Conservation (phyloP, 2,888 invertebrate species). For the Epicampocera succincta region DNA sequence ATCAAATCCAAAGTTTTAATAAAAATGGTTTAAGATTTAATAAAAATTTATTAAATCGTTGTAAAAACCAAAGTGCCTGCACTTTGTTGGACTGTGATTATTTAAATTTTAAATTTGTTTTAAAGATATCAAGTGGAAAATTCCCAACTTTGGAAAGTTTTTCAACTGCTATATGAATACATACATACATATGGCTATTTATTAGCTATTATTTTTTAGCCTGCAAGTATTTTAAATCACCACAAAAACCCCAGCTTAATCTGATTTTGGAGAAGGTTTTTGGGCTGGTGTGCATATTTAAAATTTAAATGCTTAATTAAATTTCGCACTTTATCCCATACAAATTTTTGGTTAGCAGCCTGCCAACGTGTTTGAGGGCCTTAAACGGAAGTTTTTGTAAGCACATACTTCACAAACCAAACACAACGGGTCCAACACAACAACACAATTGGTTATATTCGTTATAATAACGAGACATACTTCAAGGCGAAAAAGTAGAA, state of each 20-base stretch:
- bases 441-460: slow-evolving; percentile 11
- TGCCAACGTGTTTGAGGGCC: slow-evolving; percentile 7
- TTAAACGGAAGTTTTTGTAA: slow-evolving; percentile 50
- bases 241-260: neutral
- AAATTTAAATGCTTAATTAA: slow-evolving; percentile 38
- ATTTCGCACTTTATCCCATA: slow-evolving; percentile 59
- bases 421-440: slow-evolving; percentile 2
- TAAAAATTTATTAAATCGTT: too few relatives aligned
- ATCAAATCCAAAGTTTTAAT: too few relatives aligned
- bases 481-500: slow-evolving; percentile 1
- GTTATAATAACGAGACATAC: slow-evolving; percentile 27
- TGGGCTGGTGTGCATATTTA: slow-evolving; percentile 3
- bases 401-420: slow-evolving; percentile 3
- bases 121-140: too few relatives aligned
- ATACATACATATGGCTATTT: too few relatives aligned
- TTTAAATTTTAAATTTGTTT: too few relatives aligned
- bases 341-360: slow-evolving; percentile 54
- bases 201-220: too few relatives aligned
- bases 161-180: too few relatives aligned
- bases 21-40: too few relatives aligned
- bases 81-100: too few relatives aligned
- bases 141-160: too few relatives aligned
- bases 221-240: neutral
- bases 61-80: too few relatives aligned
- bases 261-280: neutral